Percentiles rank a stretch among this genome's conserved stretches.
Conservation (phyloP, 1,140 invertebrate genomes). For the Babylonia areolata region DNA sequence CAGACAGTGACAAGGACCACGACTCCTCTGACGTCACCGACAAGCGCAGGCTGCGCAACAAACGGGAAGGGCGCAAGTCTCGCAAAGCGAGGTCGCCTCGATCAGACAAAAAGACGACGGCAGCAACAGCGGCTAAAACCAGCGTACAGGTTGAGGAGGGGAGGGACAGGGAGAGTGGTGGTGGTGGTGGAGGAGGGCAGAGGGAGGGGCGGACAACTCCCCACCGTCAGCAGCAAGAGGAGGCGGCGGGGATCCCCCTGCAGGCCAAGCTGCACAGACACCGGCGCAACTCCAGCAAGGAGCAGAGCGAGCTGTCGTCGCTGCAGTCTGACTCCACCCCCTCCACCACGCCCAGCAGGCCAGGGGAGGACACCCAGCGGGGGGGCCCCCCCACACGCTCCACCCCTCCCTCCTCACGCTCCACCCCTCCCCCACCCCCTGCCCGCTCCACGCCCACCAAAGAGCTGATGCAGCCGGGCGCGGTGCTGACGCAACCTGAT, state of each 20-base stretch:
- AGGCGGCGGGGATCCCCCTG: constrained; percentile 45
- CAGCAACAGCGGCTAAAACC: constrained; percentile 23
- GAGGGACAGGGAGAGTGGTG: constrained; percentile 43
- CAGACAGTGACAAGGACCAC: constrained; percentile 59
- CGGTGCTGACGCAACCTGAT: neutral
- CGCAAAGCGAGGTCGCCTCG: constrained; percentile 55
- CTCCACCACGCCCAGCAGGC: neutral
- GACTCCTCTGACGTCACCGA: constrained; percentile 57
- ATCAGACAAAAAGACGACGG: constrained; percentile 34
- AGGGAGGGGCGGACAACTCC: neutral
- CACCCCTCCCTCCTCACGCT: neutral
- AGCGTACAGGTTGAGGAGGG: constrained; percentile 34
- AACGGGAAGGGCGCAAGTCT: constrained; percentile 43
- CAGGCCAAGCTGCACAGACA: constrained; percentile 60
- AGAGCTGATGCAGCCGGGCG: neutral
- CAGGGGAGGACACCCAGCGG: neutral
- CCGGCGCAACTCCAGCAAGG: constrained; percentile 43
- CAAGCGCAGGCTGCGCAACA: constrained; percentile 44
- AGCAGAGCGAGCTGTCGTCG: constrained; percentile 31
- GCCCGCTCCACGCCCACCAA: constrained; percentile 2
- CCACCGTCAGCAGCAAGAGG: neutral
- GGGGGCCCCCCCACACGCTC: neutral
- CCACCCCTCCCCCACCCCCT: neutral
- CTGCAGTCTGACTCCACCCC: neutral
- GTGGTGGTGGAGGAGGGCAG: constrained; percentile 32